Evolutionary conservation across 1,140 invertebrate species (phyloP), one percentile per base, ranked within the genome.

Genomic region (Drosophila tsacasi): DNA sequence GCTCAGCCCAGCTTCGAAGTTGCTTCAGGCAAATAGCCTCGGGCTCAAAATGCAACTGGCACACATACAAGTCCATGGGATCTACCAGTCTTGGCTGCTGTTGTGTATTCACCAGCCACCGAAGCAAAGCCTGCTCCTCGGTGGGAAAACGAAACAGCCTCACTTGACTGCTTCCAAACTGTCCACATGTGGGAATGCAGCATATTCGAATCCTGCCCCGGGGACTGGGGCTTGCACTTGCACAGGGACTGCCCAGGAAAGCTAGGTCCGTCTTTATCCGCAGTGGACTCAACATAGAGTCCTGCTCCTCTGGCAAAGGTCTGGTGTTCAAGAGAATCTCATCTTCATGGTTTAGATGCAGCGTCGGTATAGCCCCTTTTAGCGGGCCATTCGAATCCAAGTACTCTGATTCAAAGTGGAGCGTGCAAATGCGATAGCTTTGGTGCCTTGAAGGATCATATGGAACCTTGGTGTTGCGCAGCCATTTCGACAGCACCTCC

Each of bases 11-110:
- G 52, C 69, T 78, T 15, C 79, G 79, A 2, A 92, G 66, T 35
- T 92, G 83, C 47, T 83, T 79, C 25, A 81, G 77, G 21, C 68
- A 69, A n/a, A 89, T 83, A n/a, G 82, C 87, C n/a, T 87, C 84
- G 1, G 74, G 21, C 37, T 90, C 87, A 39, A 92, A 92, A 47
- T 92, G 91, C 5, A 64, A 39, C 27, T 91, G 84, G n/a, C 80
- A 85, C n/a, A 91, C 62, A 17, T 73, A 86, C 13, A 91, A 57
- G 25, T 75, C 68, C 40, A 52, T 58, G 10, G 79, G 52, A 42
- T 91, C 90, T 3, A 69, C 75, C 3, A 89, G 66, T 4, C 81
- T 49, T 0, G 78, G 89, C 19, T 77, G 80, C 46, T 91, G 83
- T 25, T 83, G 79, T 1, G 72, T 83, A 27, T 87, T 87, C 2